Evolutionary conservation across 2,113 vertebrate species (phyloP), one percentile per base, ranked within the genome.

Genomic region (Zosterops borbonicus): DNA sequence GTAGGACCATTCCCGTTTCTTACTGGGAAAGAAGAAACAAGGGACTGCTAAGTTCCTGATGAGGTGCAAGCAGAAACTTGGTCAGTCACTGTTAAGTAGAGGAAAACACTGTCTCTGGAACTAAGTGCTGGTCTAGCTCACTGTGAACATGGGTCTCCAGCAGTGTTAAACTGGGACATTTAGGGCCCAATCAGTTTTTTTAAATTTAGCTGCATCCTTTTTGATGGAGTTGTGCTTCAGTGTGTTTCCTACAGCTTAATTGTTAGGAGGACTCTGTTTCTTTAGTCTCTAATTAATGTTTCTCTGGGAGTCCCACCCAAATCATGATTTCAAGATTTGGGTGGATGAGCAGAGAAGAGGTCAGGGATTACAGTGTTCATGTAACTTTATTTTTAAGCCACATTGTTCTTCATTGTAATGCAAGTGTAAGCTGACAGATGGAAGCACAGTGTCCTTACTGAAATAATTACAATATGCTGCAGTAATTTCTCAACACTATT

Each of bases 401-500:
- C n/a, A 39, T 89, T 94, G 87, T 95, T 96, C 84, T 92, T 77
- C 41, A 2, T 47, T 79, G 83, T 4, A 11, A 22, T 62, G 76
- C 64, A 93, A 90, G 92, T 87, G 58, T 74, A 60, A 82, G 73
- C 75, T 90, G 90, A 60, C 95, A 86, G 67, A 10, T 3, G 1
- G 79, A 90, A 70, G 58, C 79, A 88, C 25, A 3, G 69, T 46
- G 60, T 59, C 80, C 76, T 94, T 27, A 59, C 78, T 63, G 62
- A 85, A 87, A 69, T 93, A 91, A 96, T 95, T 87, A 82, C 79
- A 62, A 24, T 55, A 58, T 5, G 10, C 87, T 88, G 73, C 82
- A 81, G 55, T 83, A 56, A 81, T 92, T 91, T 92, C 62, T 82
- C 73, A 71, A 11, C 23, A 5, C n/a, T 68, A 29, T 91, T 92